Percentiles rank a stretch among this genome's conserved stretches.
These are phyloP conservation scores for Neoscelio sp. DNA, from an alignment of 2,888 invertebrate species.

Conservation along the genomic window DNA sequence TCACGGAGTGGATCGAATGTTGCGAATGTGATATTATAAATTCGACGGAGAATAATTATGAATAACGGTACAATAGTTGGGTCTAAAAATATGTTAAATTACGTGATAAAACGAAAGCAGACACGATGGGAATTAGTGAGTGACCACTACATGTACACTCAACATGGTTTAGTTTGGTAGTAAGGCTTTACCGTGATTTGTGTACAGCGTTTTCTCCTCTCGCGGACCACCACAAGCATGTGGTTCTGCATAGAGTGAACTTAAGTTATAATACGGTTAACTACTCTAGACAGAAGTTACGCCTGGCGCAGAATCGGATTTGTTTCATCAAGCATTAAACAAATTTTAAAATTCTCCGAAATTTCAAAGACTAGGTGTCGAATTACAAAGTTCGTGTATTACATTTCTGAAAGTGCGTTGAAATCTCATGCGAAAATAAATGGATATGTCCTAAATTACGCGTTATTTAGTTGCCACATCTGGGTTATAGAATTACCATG, in stretches of 20 bases:
- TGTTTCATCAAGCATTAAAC: constrained; percentile 39
- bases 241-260: constrained; percentile 66
- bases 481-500: too few relatives aligned
- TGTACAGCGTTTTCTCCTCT: constrained; percentile 73
- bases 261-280: constrained; percentile 69
- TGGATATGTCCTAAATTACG: too few relatives aligned
- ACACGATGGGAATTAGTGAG: constrained; percentile 62
- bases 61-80: too few relatives aligned
- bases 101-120: constrained; percentile 43
- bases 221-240: constrained; percentile 67
- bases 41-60: too few relatives aligned
- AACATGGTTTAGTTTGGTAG: constrained; percentile 63
- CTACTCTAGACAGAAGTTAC: constrained; percentile 65
- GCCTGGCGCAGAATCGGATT: constrained; percentile 52
- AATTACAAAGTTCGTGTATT: neutral
- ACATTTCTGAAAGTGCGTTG: too few relatives aligned
- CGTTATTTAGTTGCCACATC: too few relatives aligned
- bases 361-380: neutral
- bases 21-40: too few relatives aligned
- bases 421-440: too few relatives aligned
- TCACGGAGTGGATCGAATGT: too few relatives aligned
- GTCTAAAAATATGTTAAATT: constrained; percentile 35
- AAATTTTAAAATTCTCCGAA: constrained; percentile 45
- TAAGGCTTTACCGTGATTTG: constrained; percentile 76
- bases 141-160: constrained; percentile 61